A percentile compares a stretch with the other conserved stretches of the same genome.
Evolutionary conservation across 2,113 vertebrate genomes (phyloP).

Genomic region (Ancistrus triradiatus): DNA sequence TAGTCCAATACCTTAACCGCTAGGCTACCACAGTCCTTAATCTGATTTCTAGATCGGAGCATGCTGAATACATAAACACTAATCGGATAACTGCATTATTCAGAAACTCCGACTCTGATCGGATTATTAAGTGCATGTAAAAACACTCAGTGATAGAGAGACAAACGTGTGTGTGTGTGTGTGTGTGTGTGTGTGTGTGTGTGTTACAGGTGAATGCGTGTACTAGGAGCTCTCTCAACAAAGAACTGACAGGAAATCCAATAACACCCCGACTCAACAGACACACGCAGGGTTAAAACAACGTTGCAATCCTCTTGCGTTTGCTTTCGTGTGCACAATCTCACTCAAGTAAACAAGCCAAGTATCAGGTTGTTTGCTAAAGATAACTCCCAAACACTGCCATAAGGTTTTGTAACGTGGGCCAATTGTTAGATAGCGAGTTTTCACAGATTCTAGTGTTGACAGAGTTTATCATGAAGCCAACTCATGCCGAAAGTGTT

Average conservation of each 20-base stretch:
- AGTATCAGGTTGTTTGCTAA: not conserved
- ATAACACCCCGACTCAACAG: not conserved
- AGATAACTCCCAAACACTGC: not conserved
- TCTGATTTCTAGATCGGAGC: no score
- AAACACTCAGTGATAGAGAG: no score
- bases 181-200: conserved; percentile 14
- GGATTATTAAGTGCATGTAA: no score
- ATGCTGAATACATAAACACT: no score
- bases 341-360: not conserved
- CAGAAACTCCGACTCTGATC: no score
- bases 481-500: no score
- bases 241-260: conserved; percentile 29
- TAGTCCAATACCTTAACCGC: no score
- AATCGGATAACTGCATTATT: no score
- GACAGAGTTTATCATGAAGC: not conserved
- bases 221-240: conserved; percentile 23
- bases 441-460: not conserved
- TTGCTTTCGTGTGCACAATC: conserved; percentile 5
- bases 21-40: no score
- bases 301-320: not conserved
- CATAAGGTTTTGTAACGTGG: not conserved
- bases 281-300: not conserved
- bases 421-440: not conserved
- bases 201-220: not conserved
- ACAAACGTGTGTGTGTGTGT: not conserved